These are phyloP conservation scores for Plotosus lineatus DNA, from an alignment of 2,113 vertebrate genomes.

Conservation along the genomic window DNA sequence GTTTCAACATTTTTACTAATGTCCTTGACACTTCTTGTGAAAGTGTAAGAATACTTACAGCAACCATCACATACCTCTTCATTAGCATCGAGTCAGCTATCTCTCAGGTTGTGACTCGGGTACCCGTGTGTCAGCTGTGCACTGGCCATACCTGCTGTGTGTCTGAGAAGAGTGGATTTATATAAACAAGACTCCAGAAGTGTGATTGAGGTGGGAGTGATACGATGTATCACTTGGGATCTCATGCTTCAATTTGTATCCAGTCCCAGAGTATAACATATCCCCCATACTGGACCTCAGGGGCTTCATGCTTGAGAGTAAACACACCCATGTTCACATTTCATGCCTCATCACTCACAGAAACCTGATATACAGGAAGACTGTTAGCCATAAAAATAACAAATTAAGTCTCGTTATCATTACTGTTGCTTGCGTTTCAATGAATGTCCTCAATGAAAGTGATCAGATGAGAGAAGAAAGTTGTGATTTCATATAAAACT, in stretches of 20 bases:
- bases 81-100: neutral
- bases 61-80: neutral
- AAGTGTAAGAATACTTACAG: neutral
- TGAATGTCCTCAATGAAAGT: neutral
- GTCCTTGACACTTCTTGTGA: neutral
- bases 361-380: neutral
- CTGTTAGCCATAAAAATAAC: neutral
- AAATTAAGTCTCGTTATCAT: neutral
- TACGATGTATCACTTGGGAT: constrained; percentile 29
- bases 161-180: neutral
- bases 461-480: neutral
- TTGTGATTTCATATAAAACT: neutral
- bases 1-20: neutral
- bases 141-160: neutral
- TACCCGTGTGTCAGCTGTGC: neutral
- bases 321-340: neutral
- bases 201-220: constrained; percentile 23
- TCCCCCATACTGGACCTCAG: constrained; percentile 21
- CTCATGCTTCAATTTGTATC: neutral
- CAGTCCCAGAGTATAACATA: constrained; percentile 18
- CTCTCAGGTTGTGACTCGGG: neutral
- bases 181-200: neutral
- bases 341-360: constrained; percentile 21
- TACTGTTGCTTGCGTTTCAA: neutral
- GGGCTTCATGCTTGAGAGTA: neutral